Conservation (phyloP, 2,113 vertebrate species). For the Myrmecobius fasciatus region DNA sequence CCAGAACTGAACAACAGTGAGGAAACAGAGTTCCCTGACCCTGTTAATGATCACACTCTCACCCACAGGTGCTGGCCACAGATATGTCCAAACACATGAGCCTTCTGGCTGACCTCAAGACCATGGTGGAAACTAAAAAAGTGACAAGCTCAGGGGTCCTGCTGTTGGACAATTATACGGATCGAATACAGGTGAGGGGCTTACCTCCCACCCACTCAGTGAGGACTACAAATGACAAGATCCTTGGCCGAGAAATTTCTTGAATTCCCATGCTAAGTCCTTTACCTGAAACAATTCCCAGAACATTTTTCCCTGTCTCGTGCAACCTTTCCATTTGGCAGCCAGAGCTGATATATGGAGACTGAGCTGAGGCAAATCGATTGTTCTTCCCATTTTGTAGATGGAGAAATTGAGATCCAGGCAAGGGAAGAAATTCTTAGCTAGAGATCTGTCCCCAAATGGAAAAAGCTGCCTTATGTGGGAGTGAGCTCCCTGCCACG, state of each 20-base stretch:
- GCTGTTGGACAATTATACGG: constrained; percentile 93
- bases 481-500: not conserved
- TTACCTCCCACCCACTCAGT: not conserved
- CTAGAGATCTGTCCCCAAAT: not conserved
- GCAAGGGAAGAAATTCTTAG: not conserved
- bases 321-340: not conserved
- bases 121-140: constrained; percentile 98
- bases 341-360: not conserved
- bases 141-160: constrained; percentile 96
- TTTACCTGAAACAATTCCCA: not conserved
- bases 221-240: not conserved
- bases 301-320: not conserved
- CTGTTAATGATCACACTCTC: not conserved
- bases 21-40: too few species aligned
- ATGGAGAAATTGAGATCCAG: not conserved
- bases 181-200: constrained; percentile 91
- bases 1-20: not conserved
- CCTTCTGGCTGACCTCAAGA: constrained; percentile 95
- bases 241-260: not conserved
- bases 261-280: not conserved
- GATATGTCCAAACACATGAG: constrained; percentile 99
- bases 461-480: not conserved
- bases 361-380: not conserved
- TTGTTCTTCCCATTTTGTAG: not conserved
- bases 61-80: constrained; percentile 91